Evolutionary conservation across 1,140 invertebrate genomes (phyloP), one percentile per base, ranked within the genome.

Genomic region (Capitella teleta): DNA sequence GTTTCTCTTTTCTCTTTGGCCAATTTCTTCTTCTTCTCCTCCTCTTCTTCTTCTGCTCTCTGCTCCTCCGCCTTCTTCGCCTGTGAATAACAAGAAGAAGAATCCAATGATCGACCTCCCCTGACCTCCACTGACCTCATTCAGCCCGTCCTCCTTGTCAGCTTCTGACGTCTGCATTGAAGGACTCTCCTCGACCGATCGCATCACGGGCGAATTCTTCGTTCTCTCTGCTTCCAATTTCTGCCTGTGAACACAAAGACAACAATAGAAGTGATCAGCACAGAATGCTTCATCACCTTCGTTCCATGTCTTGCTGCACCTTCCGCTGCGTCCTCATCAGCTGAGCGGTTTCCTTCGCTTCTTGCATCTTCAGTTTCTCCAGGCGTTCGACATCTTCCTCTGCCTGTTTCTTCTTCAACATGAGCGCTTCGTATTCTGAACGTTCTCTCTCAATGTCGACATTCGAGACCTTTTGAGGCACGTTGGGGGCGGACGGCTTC

Each of bases 331-430:
- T 52, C 23, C 64, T 59, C 61, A 68, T 59, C 28, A 69, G 41
- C 24, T 64, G 58, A 3, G 64, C 67, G 12, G 67, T 55, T 21
- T 61, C 62, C 40, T 58, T 61, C 30, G 62, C 60, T 47, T 67
- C 55, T 41, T 75, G 73, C 58, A 73, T 76, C 64, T 79, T 79
- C 12, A 82, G 61, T 57, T 78, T 74, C 60, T 78, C 72, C 14
- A 80, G 57, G 21, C 8, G 34, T 5, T 10, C 21, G 40, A 45
- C 75, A 5, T 74, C 67, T 57, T 78, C 75, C 0, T 78, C 70
- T 21, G 82, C 64, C 16, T 76, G 71, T 45, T 78, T 74, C 55
- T 78, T 74, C 54, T 77, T 71, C 23, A 77, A 72, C 47, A 81
- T 64, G 0, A 76, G 49, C 70, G 66, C 55, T 77, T 44, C 25